These are phyloP conservation scores for Stenoptilia bipunctidactyla DNA, from an alignment of 2,888 invertebrate species.

Conservation along the genomic window DNA sequence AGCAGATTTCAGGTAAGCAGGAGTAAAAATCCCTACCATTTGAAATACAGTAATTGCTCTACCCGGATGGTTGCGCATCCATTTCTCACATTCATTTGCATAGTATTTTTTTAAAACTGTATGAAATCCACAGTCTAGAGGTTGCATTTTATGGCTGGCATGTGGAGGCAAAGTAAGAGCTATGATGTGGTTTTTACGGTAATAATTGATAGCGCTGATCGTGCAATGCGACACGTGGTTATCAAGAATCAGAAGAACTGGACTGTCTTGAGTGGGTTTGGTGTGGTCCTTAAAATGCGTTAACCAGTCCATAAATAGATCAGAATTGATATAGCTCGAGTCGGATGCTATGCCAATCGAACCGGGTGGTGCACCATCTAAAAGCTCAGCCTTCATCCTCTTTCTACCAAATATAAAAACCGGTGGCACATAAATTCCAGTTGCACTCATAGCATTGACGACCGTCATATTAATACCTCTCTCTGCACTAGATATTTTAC, in stretches of 20 bases:
- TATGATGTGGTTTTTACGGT: conserved; percentile 9
- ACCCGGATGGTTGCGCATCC: conserved; percentile 18
- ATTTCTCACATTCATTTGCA: conserved; percentile 18
- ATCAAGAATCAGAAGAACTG: conserved; percentile 13
- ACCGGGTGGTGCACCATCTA: conserved; percentile 25
- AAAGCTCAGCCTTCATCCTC: conserved; percentile 22
- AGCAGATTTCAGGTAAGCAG: no score
- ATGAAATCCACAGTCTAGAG: conserved; percentile 12
- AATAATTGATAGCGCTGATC: conserved; percentile 7
- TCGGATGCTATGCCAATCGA: conserved; percentile 17
- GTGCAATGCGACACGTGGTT: conserved; percentile 11
- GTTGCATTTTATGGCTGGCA: conserved; percentile 8
- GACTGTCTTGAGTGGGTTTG: conserved; percentile 3
- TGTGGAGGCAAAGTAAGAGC: conserved; percentile 14
- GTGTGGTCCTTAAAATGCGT: background rate
- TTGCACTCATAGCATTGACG: conserved; percentile 18
- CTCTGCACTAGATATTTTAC: background rate
- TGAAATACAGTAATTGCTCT: conserved; percentile 15
- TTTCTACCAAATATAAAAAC: conserved; percentile 27
- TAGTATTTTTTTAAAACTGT: conserved; percentile 15
- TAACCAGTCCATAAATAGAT: conserved; percentile 11
- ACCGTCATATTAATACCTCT: background rate
- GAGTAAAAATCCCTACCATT: conserved; percentile 9
- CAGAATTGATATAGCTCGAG: conserved; percentile 13
- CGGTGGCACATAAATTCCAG: conserved; percentile 24